These are phyloP conservation scores for Trematocara unimaculatum DNA, from an alignment of 2,113 vertebrate species.

Conservation along the genomic window DNA sequence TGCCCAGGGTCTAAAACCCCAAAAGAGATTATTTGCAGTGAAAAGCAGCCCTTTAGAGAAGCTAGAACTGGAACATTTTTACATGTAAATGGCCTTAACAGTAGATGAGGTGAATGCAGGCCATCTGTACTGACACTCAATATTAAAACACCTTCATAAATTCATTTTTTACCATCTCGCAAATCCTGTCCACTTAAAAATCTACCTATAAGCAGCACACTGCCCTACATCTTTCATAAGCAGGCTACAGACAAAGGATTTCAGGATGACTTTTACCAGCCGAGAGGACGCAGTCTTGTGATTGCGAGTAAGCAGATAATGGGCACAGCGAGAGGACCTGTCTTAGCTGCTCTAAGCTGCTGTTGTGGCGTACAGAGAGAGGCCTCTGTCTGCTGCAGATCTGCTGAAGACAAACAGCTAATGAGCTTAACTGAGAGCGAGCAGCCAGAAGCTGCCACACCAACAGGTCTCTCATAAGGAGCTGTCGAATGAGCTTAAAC, in stretches of 20 bases:
- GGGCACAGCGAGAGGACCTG: background rate
- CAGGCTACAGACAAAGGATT: background rate
- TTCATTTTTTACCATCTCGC: background rate
- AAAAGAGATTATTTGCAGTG: background rate
- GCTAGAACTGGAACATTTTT: background rate
- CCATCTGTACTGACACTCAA: background rate
- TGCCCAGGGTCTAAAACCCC: accelerated
- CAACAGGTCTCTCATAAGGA: background rate
- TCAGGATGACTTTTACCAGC: background rate
- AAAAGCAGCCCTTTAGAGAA: accelerated
- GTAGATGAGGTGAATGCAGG: background rate
- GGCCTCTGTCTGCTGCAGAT: background rate
- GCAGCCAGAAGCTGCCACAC: background rate
- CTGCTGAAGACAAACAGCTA: constrained; percentile 4
- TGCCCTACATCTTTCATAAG: background rate
- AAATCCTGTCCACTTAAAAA: background rate
- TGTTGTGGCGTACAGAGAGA: background rate
- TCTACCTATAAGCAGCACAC: background rate
- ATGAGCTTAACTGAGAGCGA: constrained; percentile 19
- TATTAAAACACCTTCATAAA: background rate
- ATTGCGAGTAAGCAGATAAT: constrained; percentile 3
- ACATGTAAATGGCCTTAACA: background rate
- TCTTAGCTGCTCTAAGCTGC: constrained; percentile 3
- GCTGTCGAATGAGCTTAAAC: background rate
- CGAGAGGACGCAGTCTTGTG: background rate